Percentiles rank a stretch among this genome's conserved stretches.
Conservation (phyloP, 53 echinoderm and acorn worm species). For the Patiria pectinifera region DNA sequence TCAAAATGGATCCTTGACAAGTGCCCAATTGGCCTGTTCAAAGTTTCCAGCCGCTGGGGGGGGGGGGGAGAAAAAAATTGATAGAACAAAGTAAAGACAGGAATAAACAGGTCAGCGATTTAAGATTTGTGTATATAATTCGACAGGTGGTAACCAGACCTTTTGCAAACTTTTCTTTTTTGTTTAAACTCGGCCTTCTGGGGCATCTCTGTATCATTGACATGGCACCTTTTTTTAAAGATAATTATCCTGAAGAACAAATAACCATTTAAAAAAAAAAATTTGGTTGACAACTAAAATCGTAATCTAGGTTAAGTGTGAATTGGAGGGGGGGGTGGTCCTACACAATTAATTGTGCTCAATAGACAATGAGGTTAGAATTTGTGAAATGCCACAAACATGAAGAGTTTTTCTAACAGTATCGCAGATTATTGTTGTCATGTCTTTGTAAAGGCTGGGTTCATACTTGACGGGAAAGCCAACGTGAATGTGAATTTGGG, state of each 20-base stretch:
- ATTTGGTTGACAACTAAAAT: not conserved
- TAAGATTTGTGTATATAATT: not conserved
- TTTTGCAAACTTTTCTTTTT: not conserved
- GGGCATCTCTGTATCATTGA: not conserved
- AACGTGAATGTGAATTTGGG: no score
- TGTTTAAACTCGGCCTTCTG: not conserved
- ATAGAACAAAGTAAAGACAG: not conserved
- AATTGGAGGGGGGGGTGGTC: not conserved
- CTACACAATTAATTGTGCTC: no score
- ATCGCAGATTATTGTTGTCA: no score
- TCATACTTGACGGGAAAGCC: no score
- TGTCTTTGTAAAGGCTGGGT: no score
- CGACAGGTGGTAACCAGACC: not conserved
- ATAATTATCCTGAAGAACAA: constrained; percentile 7
- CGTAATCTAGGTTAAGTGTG: not conserved
- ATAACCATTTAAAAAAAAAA: not conserved
- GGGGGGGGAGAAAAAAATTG: no score
- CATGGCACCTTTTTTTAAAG: not conserved
- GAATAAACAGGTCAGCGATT: not conserved
- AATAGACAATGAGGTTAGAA: no score
- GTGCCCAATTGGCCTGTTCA: constrained; percentile 43
- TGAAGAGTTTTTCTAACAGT: no score
- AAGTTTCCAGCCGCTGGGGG: not conserved
- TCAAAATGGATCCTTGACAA: constrained; percentile 37
- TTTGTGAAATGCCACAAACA: no score